phyloP scores from a whole-genome alignment of 2,113 vertebrate species.

The Melierax canorus region DNA sequence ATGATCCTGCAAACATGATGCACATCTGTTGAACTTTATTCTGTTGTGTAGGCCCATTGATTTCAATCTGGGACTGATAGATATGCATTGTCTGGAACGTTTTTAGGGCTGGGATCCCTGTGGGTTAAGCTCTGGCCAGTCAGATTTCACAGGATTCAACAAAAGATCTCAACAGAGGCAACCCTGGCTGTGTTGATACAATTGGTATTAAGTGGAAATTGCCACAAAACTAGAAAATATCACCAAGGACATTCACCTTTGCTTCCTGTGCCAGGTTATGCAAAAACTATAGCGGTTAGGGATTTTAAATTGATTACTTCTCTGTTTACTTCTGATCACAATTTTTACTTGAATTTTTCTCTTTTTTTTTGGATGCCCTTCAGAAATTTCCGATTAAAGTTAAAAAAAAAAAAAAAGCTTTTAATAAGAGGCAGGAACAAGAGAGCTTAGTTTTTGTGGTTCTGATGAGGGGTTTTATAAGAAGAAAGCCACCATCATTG shows the following conservation, averaged over 20 bases:
- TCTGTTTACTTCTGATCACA: slow-evolving; percentile 11
- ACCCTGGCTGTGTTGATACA: not conserved
- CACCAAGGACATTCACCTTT: not conserved
- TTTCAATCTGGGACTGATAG: not conserved
- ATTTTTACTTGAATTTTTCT: not conserved
- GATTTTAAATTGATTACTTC: not conserved
- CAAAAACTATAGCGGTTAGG: not conserved
- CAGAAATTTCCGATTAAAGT: not conserved
- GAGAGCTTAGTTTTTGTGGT: not conserved
- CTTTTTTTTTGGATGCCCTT: not conserved
- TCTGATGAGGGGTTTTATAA: not conserved
- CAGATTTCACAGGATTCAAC: not conserved
- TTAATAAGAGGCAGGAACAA: not conserved
- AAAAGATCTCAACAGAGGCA: not conserved
- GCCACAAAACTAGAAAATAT: not conserved
- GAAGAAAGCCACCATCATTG: not conserved
- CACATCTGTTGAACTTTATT: not conserved
- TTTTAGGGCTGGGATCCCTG: not conserved
- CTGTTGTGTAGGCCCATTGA: rapidly evolving
- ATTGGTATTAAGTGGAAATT: not conserved
- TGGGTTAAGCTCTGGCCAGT: not conserved
- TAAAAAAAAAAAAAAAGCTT: not conserved
- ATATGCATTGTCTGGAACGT: rapidly evolving
- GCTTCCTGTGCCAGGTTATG: not conserved
- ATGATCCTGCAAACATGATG: not conserved